Base-by-base conservation (phyloP, 2,113 vertebrate species). In the Scytalopus superciliaris region DNA sequence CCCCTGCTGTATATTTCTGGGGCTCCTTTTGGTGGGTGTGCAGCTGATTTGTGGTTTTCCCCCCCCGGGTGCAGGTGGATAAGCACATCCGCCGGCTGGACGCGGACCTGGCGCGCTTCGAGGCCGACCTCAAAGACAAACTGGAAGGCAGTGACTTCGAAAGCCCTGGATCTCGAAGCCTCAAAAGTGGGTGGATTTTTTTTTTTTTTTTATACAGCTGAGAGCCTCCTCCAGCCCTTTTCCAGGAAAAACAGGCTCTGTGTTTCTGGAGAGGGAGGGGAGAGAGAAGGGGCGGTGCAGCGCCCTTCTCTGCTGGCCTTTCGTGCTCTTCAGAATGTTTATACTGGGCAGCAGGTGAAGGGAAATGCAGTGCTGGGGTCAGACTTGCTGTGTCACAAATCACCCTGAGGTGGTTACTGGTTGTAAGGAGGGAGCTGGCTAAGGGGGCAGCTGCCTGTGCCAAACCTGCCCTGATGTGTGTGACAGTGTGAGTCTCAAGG, bases 121-220 rank as follows among this genome's bases (percentile, higher is more conserved):
- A 99, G 64, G 99, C 99, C 1, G 99, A 99, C 91, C 98, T 99
- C 35, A 99, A 99, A 90, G 99, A 99, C 89, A 99, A 99, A 94
- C 97, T 99, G 97, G 99, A 99, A 93, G 97, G 99, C 91, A 99
- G 98, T 4, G 98, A 99, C 90, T 98, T 99, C 6, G 99, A 99
- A 76, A 98, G 96, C 39, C 66, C 99, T 27, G 99, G 97, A 14
- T 97, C 97, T 55, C 98, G 98, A 74, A 97, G 82, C 33, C 35
- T 98, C 60, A 99, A 99, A 98, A 99, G 99, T 99, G 94, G 23
- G 98, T 94, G 2, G 1, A 70, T 50, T 55, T 33, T 7, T n/a
- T n/a, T n/a, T n/a, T n/a, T n/a, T n/a, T n/a, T n/a, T n/a, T n/a
- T n/a, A n/a, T n/a, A n/a, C n/a, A n/a, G n/a, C n/a, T n/a, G n/a